Evolutionary conservation across 1,140 invertebrate species (phyloP).

Genomic region (Drosophila aff.): DNA sequence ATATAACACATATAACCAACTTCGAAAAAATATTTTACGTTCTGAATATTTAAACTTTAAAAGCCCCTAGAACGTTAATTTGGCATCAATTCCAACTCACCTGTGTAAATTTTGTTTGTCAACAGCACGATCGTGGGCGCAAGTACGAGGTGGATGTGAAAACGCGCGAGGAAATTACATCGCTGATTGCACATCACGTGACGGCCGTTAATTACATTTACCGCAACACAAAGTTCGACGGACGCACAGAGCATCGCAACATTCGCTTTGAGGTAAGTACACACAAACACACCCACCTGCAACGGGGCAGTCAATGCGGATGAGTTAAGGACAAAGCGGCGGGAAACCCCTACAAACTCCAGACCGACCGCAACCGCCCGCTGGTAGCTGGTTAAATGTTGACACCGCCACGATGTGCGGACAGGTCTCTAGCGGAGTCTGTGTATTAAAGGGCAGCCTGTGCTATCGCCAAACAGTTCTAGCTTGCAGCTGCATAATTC

Average conservation of each 20-base stretch:
- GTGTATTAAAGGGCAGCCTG: conserved; percentile 18
- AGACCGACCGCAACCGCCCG: conserved; percentile 19
- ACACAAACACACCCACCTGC: conserved; percentile 3
- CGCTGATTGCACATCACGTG: conserved; percentile 98
- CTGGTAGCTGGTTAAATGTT: conserved; percentile 18
- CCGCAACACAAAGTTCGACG: conserved; percentile 96
- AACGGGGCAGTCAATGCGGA: conserved; percentile 41
- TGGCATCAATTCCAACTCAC: conserved; percentile 8
- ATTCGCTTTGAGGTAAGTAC: conserved; percentile 97
- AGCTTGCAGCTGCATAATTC: neutral
- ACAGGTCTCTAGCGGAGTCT: conserved; percentile 9
- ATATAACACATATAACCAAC: neutral
- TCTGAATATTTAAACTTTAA: neutral
- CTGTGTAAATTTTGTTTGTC: conserved; percentile 14
- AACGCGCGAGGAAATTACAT: conserved; percentile 98
- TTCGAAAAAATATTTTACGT: neutral
- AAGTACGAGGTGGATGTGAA: conserved; percentile 90
- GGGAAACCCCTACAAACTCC: conserved; percentile 18
- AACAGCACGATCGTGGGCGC: conserved; percentile 87
- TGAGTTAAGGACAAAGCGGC: conserved; percentile 50
- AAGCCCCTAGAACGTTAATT: neutral
- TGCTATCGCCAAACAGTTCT: no score
- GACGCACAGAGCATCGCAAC: conserved; percentile 93
- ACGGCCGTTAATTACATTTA: conserved; percentile 99
- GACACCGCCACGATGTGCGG: neutral